Evolutionary conservation across 2,888 invertebrate genomes (phyloP), one percentile per base, ranked within the genome.

Genomic region (Ormyrus rosae): DNA sequence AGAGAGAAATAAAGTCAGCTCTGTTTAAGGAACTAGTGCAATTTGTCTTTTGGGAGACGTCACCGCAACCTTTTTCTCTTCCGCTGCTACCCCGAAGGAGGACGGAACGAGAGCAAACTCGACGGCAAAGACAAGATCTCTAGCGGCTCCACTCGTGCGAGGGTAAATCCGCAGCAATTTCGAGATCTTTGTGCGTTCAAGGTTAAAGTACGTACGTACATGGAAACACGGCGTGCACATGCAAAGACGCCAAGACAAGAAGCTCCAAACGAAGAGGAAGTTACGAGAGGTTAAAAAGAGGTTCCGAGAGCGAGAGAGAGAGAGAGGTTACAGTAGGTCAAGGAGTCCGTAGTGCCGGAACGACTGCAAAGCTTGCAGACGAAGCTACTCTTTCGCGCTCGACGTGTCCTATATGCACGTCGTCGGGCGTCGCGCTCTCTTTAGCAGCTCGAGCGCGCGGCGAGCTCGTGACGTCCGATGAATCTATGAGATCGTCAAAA

Each of bases 241-340:
- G 8, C 13, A 46, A 11, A 10, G 46, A 61, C 10, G 48, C 5
- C 34, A 55, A 61, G 72, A 55, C 67, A 63, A 74, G 63, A 63
- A 67, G 56, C 67, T 63, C 73, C 67, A 78, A 78, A 70, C 71
- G 64, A 71, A 76, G 71, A 63, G 55, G 50, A 70, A 65, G 70
- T 64, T 58, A 64, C n/a, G 67, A 74, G 64, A 19, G 53, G 51
- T 61, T 11, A 11, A 65, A 53, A 9, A 51, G 61, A 50, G n/a
- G 11, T 13, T 2, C 34, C 61, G 45, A 63, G 13, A 63, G n/a
- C 55, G 63, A 10, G 63, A 48, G 34, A 55, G 46, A 56, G 19
- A 13, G 48, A 74, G 79, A 68, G 60, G 68, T 9, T 58, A n/a
- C 53, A 80, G 61, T 76, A 68, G 67, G 75, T 76, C 76, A 80